Evolutionary conservation across 2,797 vertebrate species (phyloP).

Genomic region (Platyrinchus mystaceus): DNA sequence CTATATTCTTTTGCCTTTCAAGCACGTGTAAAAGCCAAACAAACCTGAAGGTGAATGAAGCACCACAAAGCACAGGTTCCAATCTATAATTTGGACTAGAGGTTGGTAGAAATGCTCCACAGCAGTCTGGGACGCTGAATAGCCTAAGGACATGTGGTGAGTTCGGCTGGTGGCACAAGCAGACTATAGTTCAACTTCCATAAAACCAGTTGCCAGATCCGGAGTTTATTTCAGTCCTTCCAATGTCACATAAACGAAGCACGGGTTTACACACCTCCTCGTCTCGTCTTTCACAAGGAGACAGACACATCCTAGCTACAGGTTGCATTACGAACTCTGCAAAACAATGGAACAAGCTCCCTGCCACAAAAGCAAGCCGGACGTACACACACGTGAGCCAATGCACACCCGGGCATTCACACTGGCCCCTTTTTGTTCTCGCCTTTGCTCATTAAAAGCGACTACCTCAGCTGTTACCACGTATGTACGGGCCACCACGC

Average conservation of each 20-base stretch:
- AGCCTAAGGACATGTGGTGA: neutral
- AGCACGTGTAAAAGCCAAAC: neutral
- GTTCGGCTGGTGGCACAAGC: neutral
- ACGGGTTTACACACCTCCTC: neutral
- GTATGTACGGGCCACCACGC: neutral
- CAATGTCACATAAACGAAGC: neutral
- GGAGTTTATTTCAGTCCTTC: slow-evolving; percentile 31
- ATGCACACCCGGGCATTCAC: rapidly evolving
- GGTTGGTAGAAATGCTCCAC: neutral
- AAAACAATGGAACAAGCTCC: neutral
- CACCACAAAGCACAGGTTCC: neutral
- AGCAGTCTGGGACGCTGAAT: neutral
- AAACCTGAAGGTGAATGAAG: neutral
- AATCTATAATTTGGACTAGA: neutral
- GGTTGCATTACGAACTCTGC: neutral
- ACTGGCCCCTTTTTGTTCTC: neutral
- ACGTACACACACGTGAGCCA: rapidly evolving
- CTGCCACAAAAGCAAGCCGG: rapidly evolving
- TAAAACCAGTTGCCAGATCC: neutral
- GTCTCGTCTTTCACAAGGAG: neutral
- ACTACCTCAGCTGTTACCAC: neutral
- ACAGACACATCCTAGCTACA: slow-evolving; percentile 37
- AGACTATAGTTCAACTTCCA: neutral
- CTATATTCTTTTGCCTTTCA: neutral
- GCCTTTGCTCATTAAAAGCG: rapidly evolving